Evolutionary conservation across 2,113 vertebrate species (phyloP), one percentile per base, ranked within the genome.

Genomic region (Mormyrus lacerda): DNA sequence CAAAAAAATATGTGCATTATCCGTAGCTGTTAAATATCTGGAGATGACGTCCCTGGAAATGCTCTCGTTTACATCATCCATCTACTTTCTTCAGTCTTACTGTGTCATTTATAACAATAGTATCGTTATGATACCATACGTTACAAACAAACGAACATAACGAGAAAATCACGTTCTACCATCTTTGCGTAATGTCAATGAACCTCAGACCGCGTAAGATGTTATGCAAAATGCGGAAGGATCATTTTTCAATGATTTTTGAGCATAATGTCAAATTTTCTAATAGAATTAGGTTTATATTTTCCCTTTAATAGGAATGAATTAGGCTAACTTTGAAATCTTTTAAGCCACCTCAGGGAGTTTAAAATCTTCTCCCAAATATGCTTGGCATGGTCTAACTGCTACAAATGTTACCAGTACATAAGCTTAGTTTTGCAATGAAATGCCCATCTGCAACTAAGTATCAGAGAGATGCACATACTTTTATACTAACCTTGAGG

Each of bases 1-100:
- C 17, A 44, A 42, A 79, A 45, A 24, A 84, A 42, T 84, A 45
- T 84, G 15, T 47, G 82, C 82, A 44, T 84, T 45, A 84, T 84
- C 82, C 82, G n/a, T 84, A 84, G 44, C 82, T 84, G 82, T 84
- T 47, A 79, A 44, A 45, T 84, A 84, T 84, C 82, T 47, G 1
- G 3, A n/a, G 82, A 84, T 47, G 39, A n/a, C 19, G 8, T 84
- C 24, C 9, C 39, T 47, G 82, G 82, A n/a, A 84, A 42, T 21
- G 19, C 44, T 45, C 21, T 84, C 9, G 44, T 84, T 84, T 84
- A 84, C 44, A 84, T 84, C 24, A 84, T 44, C 76, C 39, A 8
- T 39, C 76, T 44, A 82, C 19, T 82, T 82, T 82, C 42, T 84
- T 84, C 82, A 47, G 39, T 44, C 44, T 21, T n/a, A 24, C 15